Percentiles rank a stretch among this genome's conserved stretches.
Conservation (phyloP, 2,113 vertebrate species). For the Heterocephalus glaber region DNA sequence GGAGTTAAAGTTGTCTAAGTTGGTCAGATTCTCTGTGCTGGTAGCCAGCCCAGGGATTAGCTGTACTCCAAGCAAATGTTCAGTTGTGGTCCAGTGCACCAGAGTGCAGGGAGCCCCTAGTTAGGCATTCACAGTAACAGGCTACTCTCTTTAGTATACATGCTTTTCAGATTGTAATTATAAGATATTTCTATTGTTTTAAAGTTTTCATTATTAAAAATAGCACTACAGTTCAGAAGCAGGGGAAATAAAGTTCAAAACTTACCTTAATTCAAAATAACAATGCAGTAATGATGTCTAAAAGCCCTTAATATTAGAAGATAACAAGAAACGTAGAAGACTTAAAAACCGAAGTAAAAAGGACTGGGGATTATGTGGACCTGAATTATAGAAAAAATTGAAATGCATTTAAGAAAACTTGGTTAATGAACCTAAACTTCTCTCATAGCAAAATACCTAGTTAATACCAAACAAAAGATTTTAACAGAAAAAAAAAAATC, state of each 20-base stretch:
- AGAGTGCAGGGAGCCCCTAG: neutral
- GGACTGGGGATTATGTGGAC: conserved; percentile 80
- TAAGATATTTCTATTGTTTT: conserved; percentile 12
- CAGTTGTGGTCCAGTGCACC: neutral
- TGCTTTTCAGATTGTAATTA: conserved; percentile 41
- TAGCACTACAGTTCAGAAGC: neutral
- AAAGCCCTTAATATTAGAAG: conserved; percentile 56
- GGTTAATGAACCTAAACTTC: conserved; percentile 71
- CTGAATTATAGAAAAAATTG: conserved; percentile 81
- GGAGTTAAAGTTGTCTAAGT: neutral
- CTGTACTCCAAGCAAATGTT: conserved; percentile 7
- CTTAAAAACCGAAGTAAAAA: conserved; percentile 80
- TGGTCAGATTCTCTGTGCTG: neutral
- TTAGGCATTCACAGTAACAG: neutral
- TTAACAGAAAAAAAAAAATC: conserved; percentile 57
- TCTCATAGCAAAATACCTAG: conserved; percentile 81
- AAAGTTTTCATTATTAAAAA: conserved; percentile 44
- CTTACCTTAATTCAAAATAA: conserved; percentile 61
- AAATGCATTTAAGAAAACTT: conserved; percentile 83
- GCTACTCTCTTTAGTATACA: neutral
- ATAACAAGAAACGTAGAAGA: conserved; percentile 79
- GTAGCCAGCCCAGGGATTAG: neutral
- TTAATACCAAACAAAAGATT: conserved; percentile 81
- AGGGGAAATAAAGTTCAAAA: conserved; percentile 64
- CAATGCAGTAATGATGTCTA: neutral